Base-by-base conservation (phyloP, 1,140 invertebrate species). In the Manduca sexta region DNA sequence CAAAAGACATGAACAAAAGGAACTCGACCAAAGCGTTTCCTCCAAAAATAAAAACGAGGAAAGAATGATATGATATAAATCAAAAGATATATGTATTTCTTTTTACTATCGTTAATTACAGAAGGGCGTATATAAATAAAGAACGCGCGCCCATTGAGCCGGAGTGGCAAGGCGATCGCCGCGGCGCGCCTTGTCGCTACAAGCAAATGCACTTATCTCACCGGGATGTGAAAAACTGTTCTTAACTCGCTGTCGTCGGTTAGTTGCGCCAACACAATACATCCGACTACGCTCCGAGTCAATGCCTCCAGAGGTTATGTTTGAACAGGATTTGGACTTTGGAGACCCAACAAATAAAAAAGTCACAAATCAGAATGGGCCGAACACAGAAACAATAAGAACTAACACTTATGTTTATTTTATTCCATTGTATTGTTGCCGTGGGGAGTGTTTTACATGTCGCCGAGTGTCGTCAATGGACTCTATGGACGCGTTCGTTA, bases 191-290 rank as follows among this genome's bases (percentile, higher is more conserved):
- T 62, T 75, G 75, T 77, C 61, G 71, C 71, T 64, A 84, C 81
- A 84, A 81, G 81, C 64, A 84, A 84, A 84, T 78, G 79, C 81
- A 84, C 81, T 84, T 84, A 84, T 81, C 74, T 73, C 64, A 71
- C 67, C 56, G 74, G 63, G 60, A 70, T 67, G 69, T 78, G 77
- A 82, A 78, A 79, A 82, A 80, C 71, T 69, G 79, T 73, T 69
- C 54, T 56, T 62, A 67, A 69, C 60, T 59, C 64, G 64, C 69
- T 70, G 65, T 67, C 68, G 69, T 73, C 64, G 70, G 63, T 76
- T 71, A 71, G 74, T 72, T 73, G 74, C 65, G 60, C 74, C 74
- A 74, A 67, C 65, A 64, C 60, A 58, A 60, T 57, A 58, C 56
- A 52, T 52, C 47, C 56, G 52, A 54, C 52, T 51, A 45, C 35